phyloP scores from a whole-genome alignment of 2,888 invertebrate species.

The Eupithecia tripunctaria region DNA sequence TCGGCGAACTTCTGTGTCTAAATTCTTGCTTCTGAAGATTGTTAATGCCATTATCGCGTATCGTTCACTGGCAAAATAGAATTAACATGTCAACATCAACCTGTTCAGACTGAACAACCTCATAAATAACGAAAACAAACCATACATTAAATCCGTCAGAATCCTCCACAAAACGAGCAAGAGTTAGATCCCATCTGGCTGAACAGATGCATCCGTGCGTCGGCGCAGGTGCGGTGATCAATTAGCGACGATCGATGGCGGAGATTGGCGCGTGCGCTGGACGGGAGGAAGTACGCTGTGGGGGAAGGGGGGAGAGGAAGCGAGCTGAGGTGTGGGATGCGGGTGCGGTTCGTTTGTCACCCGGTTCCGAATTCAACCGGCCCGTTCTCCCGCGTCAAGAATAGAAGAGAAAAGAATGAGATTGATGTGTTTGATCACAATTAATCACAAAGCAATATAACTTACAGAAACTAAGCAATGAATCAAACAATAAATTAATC shows the following conservation, averaged over 20 bases:
- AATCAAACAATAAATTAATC: background rate
- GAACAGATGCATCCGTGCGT: slow-evolving; percentile 39
- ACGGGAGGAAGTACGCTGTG: slow-evolving; percentile 32
- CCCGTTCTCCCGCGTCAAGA: no score
- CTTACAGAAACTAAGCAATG: background rate
- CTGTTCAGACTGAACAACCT: background rate
- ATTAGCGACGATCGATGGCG: slow-evolving; percentile 74
- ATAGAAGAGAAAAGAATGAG: background rate
- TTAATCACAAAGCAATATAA: background rate
- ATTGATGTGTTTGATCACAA: slow-evolving; percentile 1
- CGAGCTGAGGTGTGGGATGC: background rate
- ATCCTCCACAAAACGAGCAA: slow-evolving; percentile 20
- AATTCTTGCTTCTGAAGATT: no score
- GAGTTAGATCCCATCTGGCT: slow-evolving; percentile 27
- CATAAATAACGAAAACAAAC: slow-evolving; percentile 11
- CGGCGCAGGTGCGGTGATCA: slow-evolving; percentile 73
- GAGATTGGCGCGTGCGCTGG: slow-evolving; percentile 67
- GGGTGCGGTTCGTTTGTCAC: no score
- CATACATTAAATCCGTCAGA: slow-evolving; percentile 27
- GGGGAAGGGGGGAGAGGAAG: slow-evolving; percentile 2
- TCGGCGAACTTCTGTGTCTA: no score
- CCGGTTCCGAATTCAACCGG: no score
- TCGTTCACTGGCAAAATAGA: background rate
- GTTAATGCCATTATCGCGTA: background rate
- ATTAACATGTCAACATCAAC: background rate